Percentiles rank a stretch among this genome's conserved stretches.
Evolutionary conservation across 2,113 vertebrate genomes (phyloP).

Genomic region (Equus quagga): DNA sequence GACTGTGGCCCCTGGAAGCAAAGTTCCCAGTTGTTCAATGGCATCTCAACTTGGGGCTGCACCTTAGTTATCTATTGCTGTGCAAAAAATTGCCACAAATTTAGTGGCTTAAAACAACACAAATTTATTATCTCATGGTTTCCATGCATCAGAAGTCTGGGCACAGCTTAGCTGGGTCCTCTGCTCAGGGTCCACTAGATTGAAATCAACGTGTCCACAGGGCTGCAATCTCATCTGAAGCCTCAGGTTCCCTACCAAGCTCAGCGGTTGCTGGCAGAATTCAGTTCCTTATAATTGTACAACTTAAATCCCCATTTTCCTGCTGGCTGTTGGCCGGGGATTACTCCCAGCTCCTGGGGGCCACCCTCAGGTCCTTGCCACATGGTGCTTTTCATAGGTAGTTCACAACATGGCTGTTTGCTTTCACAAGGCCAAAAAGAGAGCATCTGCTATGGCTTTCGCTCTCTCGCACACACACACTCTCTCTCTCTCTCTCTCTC

Average conservation of each 20-base stretch:
- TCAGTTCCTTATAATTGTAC: conserved; percentile 30
- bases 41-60: background rate
- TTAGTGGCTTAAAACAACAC: conserved; percentile 49
- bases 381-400: background rate
- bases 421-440: conserved; percentile 24
- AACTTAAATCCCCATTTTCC: conserved; percentile 2
- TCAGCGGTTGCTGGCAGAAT: conserved; percentile 17
- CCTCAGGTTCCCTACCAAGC: background rate
- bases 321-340: background rate
- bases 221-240: background rate
- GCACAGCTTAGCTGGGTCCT: background rate
- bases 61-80: conserved; percentile 50
- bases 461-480: background rate
- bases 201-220: conserved; percentile 21
- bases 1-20: conserved; percentile 27
- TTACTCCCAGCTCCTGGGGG: background rate
- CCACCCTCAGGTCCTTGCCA: background rate
- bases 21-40: conserved; percentile 31
- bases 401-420: background rate
- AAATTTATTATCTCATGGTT: conserved; percentile 41
- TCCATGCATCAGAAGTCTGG: conserved; percentile 31
- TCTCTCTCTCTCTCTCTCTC: background rate
- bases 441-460: background rate
- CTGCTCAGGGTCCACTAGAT: background rate
- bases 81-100: conserved; percentile 12